These are phyloP conservation scores for Limosa lapponica DNA, from an alignment of 2,797 vertebrate genomes.

Conservation along the genomic window DNA sequence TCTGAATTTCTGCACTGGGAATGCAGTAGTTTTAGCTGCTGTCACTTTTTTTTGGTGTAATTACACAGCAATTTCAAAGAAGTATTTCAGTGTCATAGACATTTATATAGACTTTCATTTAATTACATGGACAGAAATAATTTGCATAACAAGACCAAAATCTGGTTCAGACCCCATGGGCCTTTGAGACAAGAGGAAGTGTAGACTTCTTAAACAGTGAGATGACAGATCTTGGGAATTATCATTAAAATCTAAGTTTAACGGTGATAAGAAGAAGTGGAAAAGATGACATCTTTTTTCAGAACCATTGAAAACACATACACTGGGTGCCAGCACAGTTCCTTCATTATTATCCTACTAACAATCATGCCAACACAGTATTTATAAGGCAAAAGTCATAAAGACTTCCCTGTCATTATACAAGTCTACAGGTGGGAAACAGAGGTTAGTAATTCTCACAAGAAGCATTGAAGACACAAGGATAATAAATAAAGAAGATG, in stretches of 20 bases:
- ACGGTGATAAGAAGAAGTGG: background rate
- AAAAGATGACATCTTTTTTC: background rate
- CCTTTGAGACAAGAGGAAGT: background rate
- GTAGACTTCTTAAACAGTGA: background rate
- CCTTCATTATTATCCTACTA: background rate
- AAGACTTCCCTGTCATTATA: background rate
- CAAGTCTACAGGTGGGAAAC: background rate
- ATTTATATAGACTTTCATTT: background rate
- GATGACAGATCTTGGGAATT: background rate
- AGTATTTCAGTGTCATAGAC: background rate
- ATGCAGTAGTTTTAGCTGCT: background rate
- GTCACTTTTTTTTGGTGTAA: background rate
- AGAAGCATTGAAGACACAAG: background rate
- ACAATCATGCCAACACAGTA: background rate
- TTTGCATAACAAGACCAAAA: background rate
- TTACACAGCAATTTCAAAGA: background rate
- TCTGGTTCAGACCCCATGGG: background rate
- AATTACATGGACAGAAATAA: conserved; percentile 5
- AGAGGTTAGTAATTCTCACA: background rate
- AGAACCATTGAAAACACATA: background rate
- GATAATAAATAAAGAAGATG: background rate
- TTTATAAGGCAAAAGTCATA: background rate
- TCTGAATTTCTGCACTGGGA: background rate
- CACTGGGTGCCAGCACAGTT: background rate
- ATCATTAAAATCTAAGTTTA: background rate